phyloP scores from a whole-genome alignment of 2,113 vertebrate species.

The Perca fluviatilis region DNA sequence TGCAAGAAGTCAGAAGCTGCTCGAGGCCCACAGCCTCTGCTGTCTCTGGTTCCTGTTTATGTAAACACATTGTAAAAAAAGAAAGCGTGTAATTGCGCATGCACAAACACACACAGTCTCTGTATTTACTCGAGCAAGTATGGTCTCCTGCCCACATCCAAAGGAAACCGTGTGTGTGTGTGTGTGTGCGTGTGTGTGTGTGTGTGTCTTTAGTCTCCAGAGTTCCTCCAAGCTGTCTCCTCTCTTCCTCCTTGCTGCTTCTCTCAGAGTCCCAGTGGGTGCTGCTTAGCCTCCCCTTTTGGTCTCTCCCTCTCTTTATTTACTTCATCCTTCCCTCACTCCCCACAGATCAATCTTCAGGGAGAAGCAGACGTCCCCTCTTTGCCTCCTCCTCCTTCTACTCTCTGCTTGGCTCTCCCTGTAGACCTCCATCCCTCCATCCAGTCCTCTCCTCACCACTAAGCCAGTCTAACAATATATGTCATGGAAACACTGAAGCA shows the following conservation, averaged over 20 bases:
- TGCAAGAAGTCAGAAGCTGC: slow-evolving; percentile 50
- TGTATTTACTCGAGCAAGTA: slow-evolving; percentile 63
- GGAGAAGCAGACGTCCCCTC: slow-evolving; percentile 22
- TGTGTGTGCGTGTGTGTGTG: slow-evolving; percentile 4
- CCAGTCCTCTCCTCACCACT: slow-evolving; percentile 15
- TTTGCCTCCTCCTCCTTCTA: slow-evolving; percentile 19
- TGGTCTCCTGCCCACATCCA: slow-evolving; percentile 47
- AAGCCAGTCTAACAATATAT: slow-evolving; percentile 45
- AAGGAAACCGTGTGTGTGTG: slow-evolving; percentile 6
- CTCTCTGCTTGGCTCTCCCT: slow-evolving; percentile 31
- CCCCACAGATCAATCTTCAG: slow-evolving; percentile 39
- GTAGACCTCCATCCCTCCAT: slow-evolving; percentile 18
- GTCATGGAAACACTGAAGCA: slow-evolving; percentile 41
- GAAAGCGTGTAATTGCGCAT: slow-evolving; percentile 35
- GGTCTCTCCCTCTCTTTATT: slow-evolving; percentile 53
- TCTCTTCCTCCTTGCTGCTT: slow-evolving; percentile 45
- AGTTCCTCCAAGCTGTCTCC: slow-evolving; percentile 46
- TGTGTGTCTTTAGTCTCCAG: slow-evolving; percentile 46
- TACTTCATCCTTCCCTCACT: slow-evolving; percentile 53
- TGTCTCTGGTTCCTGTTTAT: slow-evolving; percentile 43
- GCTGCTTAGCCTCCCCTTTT: slow-evolving; percentile 42
- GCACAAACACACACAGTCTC: slow-evolving; percentile 22
- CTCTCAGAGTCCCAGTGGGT: slow-evolving; percentile 42
- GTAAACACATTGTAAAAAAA: slow-evolving; percentile 54
- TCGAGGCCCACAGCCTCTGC: slow-evolving; percentile 38